Conservation (phyloP, 2,113 vertebrate species). For the Chroicocephalus ridibundus region DNA sequence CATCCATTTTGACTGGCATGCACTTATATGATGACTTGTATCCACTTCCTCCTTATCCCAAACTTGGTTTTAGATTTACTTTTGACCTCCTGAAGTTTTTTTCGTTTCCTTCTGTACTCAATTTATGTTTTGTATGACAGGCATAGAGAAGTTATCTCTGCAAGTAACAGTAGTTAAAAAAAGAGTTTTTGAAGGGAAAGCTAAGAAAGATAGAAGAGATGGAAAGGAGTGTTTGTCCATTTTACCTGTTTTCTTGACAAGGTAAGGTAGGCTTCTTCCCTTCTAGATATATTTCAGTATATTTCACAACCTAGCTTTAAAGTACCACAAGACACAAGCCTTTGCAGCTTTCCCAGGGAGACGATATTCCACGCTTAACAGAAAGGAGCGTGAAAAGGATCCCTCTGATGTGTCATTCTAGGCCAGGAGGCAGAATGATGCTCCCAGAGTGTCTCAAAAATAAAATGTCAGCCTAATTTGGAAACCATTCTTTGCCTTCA, state of each 20-base stretch:
- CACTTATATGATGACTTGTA: neutral
- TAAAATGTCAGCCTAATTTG: constrained; percentile 15
- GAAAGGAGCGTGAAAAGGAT: neutral
- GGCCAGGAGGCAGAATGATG: neutral
- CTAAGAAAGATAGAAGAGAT: neutral
- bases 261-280: neutral
- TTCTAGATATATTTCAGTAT: neutral
- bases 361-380: neutral
- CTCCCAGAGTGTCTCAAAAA: neutral
- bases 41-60: neutral
- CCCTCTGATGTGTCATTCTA: constrained; percentile 18
- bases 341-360: neutral
- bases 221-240: neutral
- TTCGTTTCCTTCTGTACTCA: neutral
- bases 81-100: neutral
- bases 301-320: neutral
- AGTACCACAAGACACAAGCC: neutral
- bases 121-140: neutral
- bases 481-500: neutral
- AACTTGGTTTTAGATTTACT: neutral
- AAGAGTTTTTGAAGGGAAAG: neutral
- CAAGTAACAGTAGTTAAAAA: neutral
- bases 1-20: neutral
- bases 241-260: neutral
- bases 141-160: neutral